phyloP scores from a whole-genome alignment of 1,140 invertebrate species.

The Bombus breviceps region DNA sequence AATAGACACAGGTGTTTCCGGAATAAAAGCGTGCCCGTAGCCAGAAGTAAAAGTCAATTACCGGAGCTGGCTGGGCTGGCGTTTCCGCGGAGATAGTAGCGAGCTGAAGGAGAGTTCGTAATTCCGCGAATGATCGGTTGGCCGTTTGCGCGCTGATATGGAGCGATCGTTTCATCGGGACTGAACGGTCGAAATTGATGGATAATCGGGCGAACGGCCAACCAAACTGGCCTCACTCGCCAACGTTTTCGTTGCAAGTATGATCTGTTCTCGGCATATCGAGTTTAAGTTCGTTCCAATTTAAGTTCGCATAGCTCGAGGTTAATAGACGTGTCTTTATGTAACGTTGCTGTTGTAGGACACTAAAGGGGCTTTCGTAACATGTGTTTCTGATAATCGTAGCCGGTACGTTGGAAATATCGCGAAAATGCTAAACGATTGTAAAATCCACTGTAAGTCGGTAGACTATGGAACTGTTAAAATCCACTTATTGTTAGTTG shows the following conservation, averaged over 20 bases:
- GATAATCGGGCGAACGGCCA: not conserved
- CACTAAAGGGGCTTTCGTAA: slow-evolving; percentile 3
- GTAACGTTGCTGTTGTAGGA: not conserved
- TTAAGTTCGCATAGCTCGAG: not conserved
- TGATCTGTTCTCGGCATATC: not conserved
- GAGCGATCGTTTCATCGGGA: slow-evolving; percentile 12
- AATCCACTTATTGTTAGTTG: not conserved
- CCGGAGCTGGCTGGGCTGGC: not conserved
- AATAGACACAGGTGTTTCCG: slow-evolving; percentile 42
- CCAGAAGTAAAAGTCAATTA: slow-evolving; percentile 45
- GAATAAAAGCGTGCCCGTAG: slow-evolving; percentile 35
- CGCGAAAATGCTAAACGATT: too few species aligned
- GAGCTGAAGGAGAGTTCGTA: not conserved
- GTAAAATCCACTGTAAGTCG: too few species aligned
- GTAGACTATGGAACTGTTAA: not conserved
- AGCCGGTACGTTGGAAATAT: not conserved
- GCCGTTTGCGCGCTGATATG: slow-evolving; percentile 3
- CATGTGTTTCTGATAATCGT: not conserved
- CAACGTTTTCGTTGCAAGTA: not conserved
- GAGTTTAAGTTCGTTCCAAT: not conserved
- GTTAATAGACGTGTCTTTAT: slow-evolving; percentile 10
- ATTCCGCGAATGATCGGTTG: not conserved
- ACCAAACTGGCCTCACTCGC: not conserved
- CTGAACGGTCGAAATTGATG: slow-evolving; percentile 26
- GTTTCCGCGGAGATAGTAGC: slow-evolving; percentile 16